Evolutionary conservation across 2,888 invertebrate species (phyloP), one percentile per base, ranked within the genome.

Genomic region (Heliothis peltigera): DNA sequence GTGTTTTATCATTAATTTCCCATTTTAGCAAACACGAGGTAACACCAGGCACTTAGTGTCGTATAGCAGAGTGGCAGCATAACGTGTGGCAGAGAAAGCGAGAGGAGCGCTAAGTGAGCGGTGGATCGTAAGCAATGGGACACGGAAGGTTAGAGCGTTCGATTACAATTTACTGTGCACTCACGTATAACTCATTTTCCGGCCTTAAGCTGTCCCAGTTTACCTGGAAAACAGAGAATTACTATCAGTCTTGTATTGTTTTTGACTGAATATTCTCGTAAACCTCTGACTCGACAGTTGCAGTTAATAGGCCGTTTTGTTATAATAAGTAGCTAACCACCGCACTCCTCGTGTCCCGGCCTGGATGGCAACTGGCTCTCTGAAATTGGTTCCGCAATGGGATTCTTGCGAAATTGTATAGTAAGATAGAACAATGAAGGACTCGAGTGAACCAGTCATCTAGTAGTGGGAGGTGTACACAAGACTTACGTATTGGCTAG

Each of bases 151-250:
- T 84, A 86, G 83, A 86, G 86, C 84, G 85, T 87, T 87, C 81
- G 81, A 79, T 84, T 84, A 86, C 81, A 82, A 87, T 80, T 78
- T 80, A 87, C 84, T 86, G 81, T 84, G 85, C 89, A 94, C 95
- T 95, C 92, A 95, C 95, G 90, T 94, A 95, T 93, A 94, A 90
- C 88, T 95, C 95, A 91, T 93, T 95, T 90, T 95, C 95, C 92
- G 93, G 94, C 94, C 95, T 94, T 93, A 95, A 91, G 93, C 93
- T 95, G 91, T 95, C 95, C 95, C 95, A 95, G 93, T 95, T 95
- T 90, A 95, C 94, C 95, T 95, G 94, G 91, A 94, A 94, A 92
- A 91, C 89, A 89, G 90, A 92, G 89, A 89, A 89, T 85, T 80
- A 81, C 85, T 87, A 87, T 91, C 91, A 92, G 91, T 86, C 91